A percentile compares a stretch with the other conserved stretches of the same genome.
phyloP scores from a whole-genome alignment of 2,888 invertebrate genomes.

The Agrotis puta region DNA sequence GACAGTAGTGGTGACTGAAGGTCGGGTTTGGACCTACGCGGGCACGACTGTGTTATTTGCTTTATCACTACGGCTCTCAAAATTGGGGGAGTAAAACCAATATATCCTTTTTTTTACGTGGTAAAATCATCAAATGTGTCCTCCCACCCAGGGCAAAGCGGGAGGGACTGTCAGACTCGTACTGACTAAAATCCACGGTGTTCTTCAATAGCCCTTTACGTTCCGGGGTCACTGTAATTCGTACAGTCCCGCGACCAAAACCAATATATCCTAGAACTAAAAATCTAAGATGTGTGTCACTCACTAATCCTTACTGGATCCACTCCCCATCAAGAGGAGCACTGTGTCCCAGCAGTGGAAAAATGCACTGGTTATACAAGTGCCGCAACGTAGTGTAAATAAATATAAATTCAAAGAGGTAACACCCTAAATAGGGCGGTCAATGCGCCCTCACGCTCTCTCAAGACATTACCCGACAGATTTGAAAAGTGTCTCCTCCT shows the following conservation, averaged over 20 bases:
- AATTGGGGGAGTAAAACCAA: neutral
- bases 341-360: neutral
- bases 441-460: constrained; percentile 87
- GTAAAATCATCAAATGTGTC: too few relatives aligned
- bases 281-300: too few relatives aligned
- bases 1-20: too few relatives aligned
- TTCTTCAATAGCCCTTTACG: too few relatives aligned
- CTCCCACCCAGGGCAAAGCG: too few relatives aligned
- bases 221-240: too few relatives aligned
- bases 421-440: constrained; percentile 83
- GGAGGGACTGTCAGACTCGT: too few relatives aligned
- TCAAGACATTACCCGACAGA: constrained; percentile 76
- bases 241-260: too few relatives aligned
- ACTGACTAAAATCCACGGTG: too few relatives aligned
- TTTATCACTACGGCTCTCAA: neutral
- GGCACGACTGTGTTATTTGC: neutral
- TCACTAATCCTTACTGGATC: neutral
- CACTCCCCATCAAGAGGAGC: neutral
- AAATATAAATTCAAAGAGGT: constrained; percentile 79
- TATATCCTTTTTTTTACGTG: too few relatives aligned
- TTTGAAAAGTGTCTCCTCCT: constrained; percentile 76
- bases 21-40: neutral
- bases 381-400: constrained; percentile 68
- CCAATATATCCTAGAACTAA: too few relatives aligned
- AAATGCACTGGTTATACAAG: constrained; percentile 44